phyloP scores from a whole-genome alignment of 2,113 vertebrate genomes.

The Heterochromis multidens region DNA sequence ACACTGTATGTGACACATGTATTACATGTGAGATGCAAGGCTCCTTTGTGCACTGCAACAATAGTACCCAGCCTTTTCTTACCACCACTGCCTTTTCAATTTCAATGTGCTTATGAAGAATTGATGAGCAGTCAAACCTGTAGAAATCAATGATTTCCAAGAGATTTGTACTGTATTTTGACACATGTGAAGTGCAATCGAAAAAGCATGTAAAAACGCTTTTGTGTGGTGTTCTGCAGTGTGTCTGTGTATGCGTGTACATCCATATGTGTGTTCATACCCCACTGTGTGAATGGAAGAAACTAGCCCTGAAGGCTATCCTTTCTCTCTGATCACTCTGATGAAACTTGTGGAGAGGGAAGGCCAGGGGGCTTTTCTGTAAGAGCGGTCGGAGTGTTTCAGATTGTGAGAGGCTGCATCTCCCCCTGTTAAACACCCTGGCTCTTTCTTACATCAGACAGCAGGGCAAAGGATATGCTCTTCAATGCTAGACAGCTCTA shows the following conservation, averaged over 20 bases:
- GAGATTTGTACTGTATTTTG: constrained; percentile 59
- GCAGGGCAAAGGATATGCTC: constrained; percentile 61
- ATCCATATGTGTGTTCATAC: constrained; percentile 14
- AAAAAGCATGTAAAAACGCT: constrained; percentile 48
- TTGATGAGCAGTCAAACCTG: constrained; percentile 65
- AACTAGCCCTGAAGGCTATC: constrained; percentile 67
- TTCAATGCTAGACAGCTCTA: constrained; percentile 36
- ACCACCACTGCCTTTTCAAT: constrained; percentile 39
- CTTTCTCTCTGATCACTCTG: constrained; percentile 68
- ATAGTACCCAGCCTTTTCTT: background rate
- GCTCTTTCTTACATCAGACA: constrained; percentile 66
- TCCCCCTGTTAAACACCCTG: constrained; percentile 44
- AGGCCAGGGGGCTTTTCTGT: constrained; percentile 70
- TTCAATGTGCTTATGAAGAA: constrained; percentile 54
- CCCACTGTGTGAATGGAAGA: constrained; percentile 56
- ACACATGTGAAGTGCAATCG: constrained; percentile 57
- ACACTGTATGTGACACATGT: constrained; percentile 19
- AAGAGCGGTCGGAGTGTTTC: constrained; percentile 56
- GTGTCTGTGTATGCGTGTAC: constrained; percentile 6
- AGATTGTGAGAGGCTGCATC: constrained; percentile 55
- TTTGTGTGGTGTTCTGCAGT: constrained; percentile 27
- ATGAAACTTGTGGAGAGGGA: constrained; percentile 70
- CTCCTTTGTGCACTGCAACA: constrained; percentile 7
- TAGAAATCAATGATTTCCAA: constrained; percentile 63
- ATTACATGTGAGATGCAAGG: constrained; percentile 8